Evolutionary conservation across 2,113 vertebrate species (phyloP).

Genomic region (Seriola dumerili): DNA sequence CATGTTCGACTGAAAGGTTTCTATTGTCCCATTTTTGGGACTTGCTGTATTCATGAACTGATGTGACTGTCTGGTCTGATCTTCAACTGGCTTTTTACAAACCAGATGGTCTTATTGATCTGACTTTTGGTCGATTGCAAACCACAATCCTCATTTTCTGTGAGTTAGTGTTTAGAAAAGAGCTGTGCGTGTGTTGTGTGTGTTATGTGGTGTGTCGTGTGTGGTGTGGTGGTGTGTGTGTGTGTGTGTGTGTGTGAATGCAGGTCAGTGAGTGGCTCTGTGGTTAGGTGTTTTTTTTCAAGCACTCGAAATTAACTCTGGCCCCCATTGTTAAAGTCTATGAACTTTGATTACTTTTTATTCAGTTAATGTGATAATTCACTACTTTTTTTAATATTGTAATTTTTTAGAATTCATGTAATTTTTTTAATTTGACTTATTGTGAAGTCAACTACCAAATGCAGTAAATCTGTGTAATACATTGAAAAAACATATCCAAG

Average conservation of each 20-base stretch:
- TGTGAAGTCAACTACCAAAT: neutral
- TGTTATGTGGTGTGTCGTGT: too few relatives aligned
- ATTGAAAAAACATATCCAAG: neutral
- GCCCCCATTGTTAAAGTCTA: too few relatives aligned
- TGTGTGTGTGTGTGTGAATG: conserved; percentile 9
- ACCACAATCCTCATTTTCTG: conserved; percentile 11
- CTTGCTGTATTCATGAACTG: conserved; percentile 20
- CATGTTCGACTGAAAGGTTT: neutral
- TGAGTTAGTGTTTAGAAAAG: neutral
- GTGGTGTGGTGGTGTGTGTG: too few relatives aligned
- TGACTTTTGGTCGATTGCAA: conserved; percentile 19
- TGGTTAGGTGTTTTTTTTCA: neutral
- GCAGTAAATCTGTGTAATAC: neutral
- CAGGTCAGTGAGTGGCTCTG: neutral
- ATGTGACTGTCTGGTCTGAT: conserved; percentile 29
- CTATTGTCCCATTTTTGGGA: neutral
- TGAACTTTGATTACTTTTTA: too few relatives aligned
- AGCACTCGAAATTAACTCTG: neutral
- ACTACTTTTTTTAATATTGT: too few relatives aligned
- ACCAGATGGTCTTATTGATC: conserved; percentile 38
- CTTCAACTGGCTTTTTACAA: conserved; percentile 10
- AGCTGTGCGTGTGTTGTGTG: neutral
- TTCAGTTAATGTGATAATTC: too few relatives aligned
- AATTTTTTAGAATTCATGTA: too few relatives aligned
- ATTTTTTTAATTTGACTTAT: neutral